Evolutionary conservation across 1,140 invertebrate species (phyloP).

Genomic region (Drosophila carrolli): DNA sequence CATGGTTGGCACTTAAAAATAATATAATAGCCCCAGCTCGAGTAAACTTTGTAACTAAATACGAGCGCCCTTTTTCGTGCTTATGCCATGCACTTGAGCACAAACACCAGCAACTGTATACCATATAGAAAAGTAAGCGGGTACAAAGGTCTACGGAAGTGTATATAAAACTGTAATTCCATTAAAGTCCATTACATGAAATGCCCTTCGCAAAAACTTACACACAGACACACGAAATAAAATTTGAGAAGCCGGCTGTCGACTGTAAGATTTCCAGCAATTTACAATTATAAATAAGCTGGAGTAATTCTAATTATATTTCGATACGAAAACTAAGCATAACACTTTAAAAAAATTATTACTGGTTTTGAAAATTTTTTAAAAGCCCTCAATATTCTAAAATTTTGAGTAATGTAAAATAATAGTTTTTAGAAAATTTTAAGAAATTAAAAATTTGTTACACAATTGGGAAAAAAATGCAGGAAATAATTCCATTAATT

Average conservation of each 20-base stretch:
- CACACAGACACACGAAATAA: conserved; percentile 4
- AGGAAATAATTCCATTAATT: too few relatives aligned
- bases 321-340: too few relatives aligned
- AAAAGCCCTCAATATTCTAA: too few relatives aligned
- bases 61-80: conserved; percentile 63
- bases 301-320: neutral
- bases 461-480: too few relatives aligned
- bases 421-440: too few relatives aligned
- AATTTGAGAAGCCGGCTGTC: neutral
- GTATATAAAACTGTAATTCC: conserved; percentile 80
- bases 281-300: neutral
- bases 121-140: conserved; percentile 16
- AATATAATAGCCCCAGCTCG: conserved; percentile 77
- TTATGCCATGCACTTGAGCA: conserved; percentile 46
- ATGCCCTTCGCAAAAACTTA: conserved; percentile 52
- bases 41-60: conserved; percentile 82
- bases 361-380: too few relatives aligned
- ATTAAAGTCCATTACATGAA: conserved; percentile 81
- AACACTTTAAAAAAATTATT: too few relatives aligned
- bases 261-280: neutral
- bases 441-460: too few relatives aligned
- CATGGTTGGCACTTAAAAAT: conserved; percentile 77
- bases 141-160: conserved; percentile 36
- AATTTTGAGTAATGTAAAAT: too few relatives aligned
- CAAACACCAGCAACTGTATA: conserved; percentile 20